phyloP scores from a whole-genome alignment of 2,797 vertebrate species.

The Fundulus diaphanus region DNA sequence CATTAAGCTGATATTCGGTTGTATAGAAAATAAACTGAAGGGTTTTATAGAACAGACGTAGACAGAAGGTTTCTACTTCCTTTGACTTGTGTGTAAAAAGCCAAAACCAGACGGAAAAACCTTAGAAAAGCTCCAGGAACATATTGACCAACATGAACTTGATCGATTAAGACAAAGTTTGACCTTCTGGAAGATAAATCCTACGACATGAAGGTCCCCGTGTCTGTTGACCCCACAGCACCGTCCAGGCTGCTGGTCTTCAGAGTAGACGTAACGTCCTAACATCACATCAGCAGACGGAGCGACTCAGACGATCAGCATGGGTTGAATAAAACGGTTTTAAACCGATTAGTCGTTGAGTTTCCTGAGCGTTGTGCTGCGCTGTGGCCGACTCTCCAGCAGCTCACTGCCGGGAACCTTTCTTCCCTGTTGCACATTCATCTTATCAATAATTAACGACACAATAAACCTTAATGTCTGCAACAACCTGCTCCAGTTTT shows the following conservation, averaged over 20 bases:
- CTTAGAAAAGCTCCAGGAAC: not conserved
- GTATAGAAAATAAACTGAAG: not conserved
- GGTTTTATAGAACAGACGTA: no score
- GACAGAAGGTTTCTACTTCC: not conserved
- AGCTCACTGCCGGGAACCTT: not conserved
- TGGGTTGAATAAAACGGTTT: not conserved
- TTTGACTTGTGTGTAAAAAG: not conserved
- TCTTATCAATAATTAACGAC: not conserved
- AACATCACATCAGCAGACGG: not conserved
- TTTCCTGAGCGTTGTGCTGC: not conserved
- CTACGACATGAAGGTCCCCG: not conserved
- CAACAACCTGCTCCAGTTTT: not conserved
- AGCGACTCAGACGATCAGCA: not conserved
- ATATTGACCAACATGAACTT: no score
- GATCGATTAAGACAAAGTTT: no score
- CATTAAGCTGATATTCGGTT: not conserved
- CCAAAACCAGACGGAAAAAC: not conserved
- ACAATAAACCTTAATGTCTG: not conserved
- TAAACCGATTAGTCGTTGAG: not conserved
- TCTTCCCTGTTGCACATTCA: not conserved
- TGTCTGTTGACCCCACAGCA: not conserved
- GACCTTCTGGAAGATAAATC: no score
- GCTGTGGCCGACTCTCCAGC: not conserved
- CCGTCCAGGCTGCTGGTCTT: not conserved
- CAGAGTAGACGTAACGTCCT: no score